phyloP scores from a whole-genome alignment of 2,113 vertebrate genomes.

The Corythornis cristatus region DNA sequence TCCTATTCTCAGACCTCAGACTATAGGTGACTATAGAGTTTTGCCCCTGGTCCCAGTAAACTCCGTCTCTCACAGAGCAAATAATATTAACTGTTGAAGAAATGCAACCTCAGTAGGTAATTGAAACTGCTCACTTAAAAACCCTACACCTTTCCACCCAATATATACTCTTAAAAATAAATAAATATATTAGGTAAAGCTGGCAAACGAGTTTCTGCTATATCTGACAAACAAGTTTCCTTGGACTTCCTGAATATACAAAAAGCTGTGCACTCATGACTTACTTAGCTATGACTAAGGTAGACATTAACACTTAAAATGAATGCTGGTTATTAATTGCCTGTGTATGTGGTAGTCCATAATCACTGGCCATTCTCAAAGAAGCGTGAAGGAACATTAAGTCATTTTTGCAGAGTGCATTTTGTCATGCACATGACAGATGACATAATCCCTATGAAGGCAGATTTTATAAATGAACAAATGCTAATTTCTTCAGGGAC shows the following conservation, averaged over 20 bases:
- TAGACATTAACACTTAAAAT: neutral
- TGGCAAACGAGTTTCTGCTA: too few species aligned
- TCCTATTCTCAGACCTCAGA: neutral
- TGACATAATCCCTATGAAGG: neutral
- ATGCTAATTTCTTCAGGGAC: neutral
- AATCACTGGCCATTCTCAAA: neutral
- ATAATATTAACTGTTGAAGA: neutral
- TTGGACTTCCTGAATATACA: too few species aligned
- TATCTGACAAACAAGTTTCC: too few species aligned
- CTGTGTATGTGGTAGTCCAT: neutral
- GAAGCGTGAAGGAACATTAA: neutral
- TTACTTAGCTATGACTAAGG: neutral
- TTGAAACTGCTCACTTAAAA: neutral
- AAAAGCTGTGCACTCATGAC: too few species aligned
- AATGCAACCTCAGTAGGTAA: neutral
- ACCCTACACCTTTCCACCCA: neutral
- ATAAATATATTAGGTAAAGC: neutral
- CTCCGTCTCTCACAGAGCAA: neutral
- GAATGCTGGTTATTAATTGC: slow-evolving; percentile 1
- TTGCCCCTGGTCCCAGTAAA: neutral
- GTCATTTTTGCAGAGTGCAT: neutral
- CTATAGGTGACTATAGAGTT: neutral
- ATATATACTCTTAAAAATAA: neutral
- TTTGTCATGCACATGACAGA: neutral
- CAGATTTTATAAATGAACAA: neutral